Evolutionary conservation across 2,888 invertebrate genomes (phyloP), one percentile per base, ranked within the genome.

Genomic region (Electrophaes corylata): DNA sequence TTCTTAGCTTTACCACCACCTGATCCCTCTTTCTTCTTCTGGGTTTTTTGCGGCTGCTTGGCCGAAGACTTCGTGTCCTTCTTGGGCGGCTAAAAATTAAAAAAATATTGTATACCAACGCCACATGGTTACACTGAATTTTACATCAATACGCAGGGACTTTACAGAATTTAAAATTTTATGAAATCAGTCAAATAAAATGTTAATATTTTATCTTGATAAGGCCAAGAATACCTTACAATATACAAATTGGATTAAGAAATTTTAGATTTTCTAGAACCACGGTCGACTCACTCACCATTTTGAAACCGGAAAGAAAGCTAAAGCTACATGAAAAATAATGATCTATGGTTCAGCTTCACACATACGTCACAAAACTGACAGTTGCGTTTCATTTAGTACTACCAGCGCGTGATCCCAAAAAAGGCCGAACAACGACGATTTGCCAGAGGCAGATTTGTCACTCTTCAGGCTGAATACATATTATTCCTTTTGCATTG

Each of bases 1-100:
- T 98, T 98, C 86, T 98, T 98, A 79, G 98, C 98, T 93, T 98
- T 98, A 72, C 98, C 98, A 75, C 98, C 98, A 70, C 96, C 96
- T 79, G 97, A 97, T 84, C 98, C 98, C 86, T 98, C 98, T 92
- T 98, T 98, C 94, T 98, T 98, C 92, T 98, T 98, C 76, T 97
- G 97, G 68, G 97, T 97, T 86, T 97, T 98, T 80, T 97, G 97
- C 65, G 98, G 97, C 92, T 97, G 97, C 88, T 98, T 98, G 62
- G 97, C 95, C 88, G 96, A 95, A 78, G 96, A 94, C 91, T 98
- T 98, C 14, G 97, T 93, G 91, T 98, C 97, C 94, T 98, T 98
- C 88, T 98, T 98, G 73, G 98, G 97, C 85, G 97, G 97, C 98
- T 97, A 86, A 74, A 74, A 94, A 92, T 76, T 71, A 79, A 67